Conservation (phyloP, 2,888 invertebrate species). For the Anagyrus pseudococci region DNA sequence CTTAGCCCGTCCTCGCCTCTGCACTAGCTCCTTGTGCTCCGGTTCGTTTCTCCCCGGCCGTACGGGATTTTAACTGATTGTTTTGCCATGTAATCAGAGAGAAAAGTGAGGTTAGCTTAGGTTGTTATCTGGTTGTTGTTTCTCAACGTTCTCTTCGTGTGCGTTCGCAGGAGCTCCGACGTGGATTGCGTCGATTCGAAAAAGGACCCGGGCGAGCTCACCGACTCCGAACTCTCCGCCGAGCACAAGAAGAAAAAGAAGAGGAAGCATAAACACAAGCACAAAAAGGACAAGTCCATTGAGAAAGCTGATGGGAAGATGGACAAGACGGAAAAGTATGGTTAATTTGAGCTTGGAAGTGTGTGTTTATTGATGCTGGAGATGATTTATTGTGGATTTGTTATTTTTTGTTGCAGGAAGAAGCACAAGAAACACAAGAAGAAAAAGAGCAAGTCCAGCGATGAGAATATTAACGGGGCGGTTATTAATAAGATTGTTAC, state of each 20-base stretch:
- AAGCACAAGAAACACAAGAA: constrained; percentile 59
- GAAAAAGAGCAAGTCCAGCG: constrained; percentile 45
- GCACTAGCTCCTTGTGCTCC: too few relatives aligned
- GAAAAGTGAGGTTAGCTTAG: too few relatives aligned
- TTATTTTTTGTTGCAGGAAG: constrained; percentile 43
- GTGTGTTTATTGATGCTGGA: not conserved
- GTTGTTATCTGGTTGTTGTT: too few relatives aligned
- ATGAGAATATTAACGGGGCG: constrained; percentile 54
- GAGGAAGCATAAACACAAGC: constrained; percentile 59
- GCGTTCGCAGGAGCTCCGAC: constrained; percentile 51
- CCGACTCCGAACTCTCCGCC: constrained; percentile 46
- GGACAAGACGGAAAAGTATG: constrained; percentile 51
- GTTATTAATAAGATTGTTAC: constrained; percentile 48
- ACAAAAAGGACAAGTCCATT: constrained; percentile 56
- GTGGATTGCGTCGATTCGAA: constrained; percentile 53
- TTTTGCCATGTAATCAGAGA: too few relatives aligned
- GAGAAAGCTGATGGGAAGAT: constrained; percentile 51
- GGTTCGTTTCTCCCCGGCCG: too few relatives aligned
- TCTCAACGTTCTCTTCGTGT: not conserved
- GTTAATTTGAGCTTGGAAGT: not conserved
- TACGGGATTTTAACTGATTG: too few relatives aligned
- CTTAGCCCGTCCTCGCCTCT: too few relatives aligned
- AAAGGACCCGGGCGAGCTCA: constrained; percentile 37
- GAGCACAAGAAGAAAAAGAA: constrained; percentile 58
- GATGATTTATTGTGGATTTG: constrained; percentile 8